Base-by-base conservation (phyloP, 1,140 invertebrate genomes). In the Ceratitis capitata region DNA sequence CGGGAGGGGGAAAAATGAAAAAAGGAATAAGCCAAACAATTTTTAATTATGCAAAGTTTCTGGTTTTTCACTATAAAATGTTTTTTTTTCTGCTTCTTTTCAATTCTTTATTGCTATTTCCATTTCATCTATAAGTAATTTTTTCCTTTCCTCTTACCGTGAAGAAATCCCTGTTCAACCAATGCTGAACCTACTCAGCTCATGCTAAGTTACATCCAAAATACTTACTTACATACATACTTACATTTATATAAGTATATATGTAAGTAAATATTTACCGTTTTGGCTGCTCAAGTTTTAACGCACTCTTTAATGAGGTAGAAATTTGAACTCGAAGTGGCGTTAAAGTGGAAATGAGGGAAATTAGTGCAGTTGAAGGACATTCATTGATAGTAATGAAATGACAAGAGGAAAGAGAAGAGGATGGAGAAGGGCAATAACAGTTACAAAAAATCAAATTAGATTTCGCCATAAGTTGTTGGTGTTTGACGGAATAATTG, bases 1-100 rank as follows among this genome's bases (percentile, higher is more conserved):
- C 39, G n/a, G 35, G n/a, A n/a, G n/a, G n/a, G n/a, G n/a, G n/a
- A n/a, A 45, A 78, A 35, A 45, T 2, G 58, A 23, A 47, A 42
- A 78, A 78, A n/a, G n/a, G n/a, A n/a, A n/a, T n/a, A n/a, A n/a
- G n/a, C 39, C 39, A 78, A 78, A 45, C 69, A 78, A 45, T 78
- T 78, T 78, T 78, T 78, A 78, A 78, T 78, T 78, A 78, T 78
- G 69, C 69, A 78, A 78, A 78, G 69, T 78, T 78, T 78, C 35
- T 78, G 39, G 2, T 69, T 69, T n/a, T 16, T 16, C 39, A 19
- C 61, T 53, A 32, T 35, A 35, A 14, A 16, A 16, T 69, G 32
- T 39, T 69, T 12, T 35, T n/a, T 32, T 3, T 32, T 6, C 19
- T 29, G 1, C 29, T 39, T 35, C 32, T 35, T 39, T 69, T 69